Conservation (phyloP, 2,113 vertebrate species). For the Chloropsis hardwickii region DNA sequence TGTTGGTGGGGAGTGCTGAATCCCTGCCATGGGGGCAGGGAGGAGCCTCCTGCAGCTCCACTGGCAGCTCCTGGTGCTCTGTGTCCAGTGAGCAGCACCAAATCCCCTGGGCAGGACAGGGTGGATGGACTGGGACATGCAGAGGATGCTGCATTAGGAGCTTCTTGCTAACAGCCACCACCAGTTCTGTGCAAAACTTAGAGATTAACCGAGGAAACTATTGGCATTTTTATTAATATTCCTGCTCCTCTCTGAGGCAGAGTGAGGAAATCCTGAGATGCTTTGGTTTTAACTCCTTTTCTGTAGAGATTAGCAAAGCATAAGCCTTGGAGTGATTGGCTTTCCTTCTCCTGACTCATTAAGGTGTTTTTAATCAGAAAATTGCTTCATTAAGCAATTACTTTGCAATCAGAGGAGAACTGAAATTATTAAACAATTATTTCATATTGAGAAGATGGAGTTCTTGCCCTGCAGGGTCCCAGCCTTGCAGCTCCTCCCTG, state of each 20-base stretch:
- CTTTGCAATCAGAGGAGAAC: not conserved
- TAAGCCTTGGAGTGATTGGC: not conserved
- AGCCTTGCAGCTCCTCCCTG: not conserved
- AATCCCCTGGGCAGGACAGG: fast-evolving
- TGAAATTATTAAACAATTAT: not conserved
- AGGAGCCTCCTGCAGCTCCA: not conserved
- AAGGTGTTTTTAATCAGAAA: not conserved
- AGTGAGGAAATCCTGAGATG: not conserved
- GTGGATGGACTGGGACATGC: not conserved
- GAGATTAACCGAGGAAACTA: not conserved
- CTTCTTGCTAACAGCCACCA: not conserved
- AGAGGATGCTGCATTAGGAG: fast-evolving
- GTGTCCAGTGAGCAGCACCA: no score
- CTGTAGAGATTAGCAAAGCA: not conserved
- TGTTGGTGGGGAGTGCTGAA: not conserved
- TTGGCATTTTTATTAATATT: not conserved
- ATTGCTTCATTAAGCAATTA: not conserved
- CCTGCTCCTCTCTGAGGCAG: not conserved
- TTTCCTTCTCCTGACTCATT: not conserved
- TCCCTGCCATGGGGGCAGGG: not conserved
- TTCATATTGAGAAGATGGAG: not conserved
- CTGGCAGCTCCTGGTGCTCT: not conserved
- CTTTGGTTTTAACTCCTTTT: not conserved
- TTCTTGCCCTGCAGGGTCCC: not conserved
- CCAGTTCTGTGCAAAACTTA: not conserved